Percentiles rank a stretch among this genome's conserved stretches.
Evolutionary conservation across 2,113 vertebrate genomes (phyloP).

Genomic region (Chrysemys picta): DNA sequence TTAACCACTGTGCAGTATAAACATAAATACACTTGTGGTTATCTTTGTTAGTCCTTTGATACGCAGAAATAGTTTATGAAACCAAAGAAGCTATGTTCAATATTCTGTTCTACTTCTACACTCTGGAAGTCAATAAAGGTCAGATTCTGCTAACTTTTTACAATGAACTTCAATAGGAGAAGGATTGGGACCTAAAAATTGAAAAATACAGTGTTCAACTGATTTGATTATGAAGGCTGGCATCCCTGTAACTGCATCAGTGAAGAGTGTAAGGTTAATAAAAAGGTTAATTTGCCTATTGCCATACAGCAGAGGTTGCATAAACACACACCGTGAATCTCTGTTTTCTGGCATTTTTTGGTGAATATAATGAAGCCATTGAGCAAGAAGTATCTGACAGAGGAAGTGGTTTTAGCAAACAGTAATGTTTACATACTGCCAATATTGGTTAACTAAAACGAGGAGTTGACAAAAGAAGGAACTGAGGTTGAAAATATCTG

Average conservation of each 20-base stretch:
- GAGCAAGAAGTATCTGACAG: fast-evolving
- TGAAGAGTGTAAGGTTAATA: neutral
- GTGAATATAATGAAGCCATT: neutral
- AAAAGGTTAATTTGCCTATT: neutral
- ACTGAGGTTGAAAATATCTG: neutral
- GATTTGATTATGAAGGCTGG: neutral
- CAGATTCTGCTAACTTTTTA: neutral
- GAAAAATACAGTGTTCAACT: neutral
- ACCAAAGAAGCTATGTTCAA: neutral
- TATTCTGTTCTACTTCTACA: neutral
- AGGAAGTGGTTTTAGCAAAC: neutral
- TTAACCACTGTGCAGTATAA: neutral
- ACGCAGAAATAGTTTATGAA: neutral
- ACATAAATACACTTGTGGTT: neutral
- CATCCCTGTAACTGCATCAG: fast-evolving
- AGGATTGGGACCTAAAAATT: neutral
- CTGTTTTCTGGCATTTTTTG: neutral
- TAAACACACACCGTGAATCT: neutral
- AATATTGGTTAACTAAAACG: neutral
- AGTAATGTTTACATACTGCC: neutral
- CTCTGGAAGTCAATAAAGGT: neutral
- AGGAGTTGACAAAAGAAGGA: neutral
- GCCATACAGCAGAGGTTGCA: neutral
- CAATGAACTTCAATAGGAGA: neutral
- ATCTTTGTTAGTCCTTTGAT: neutral